Evolutionary conservation across 1,140 invertebrate species (phyloP).

Genomic region (Cotesia glomerata): DNA sequence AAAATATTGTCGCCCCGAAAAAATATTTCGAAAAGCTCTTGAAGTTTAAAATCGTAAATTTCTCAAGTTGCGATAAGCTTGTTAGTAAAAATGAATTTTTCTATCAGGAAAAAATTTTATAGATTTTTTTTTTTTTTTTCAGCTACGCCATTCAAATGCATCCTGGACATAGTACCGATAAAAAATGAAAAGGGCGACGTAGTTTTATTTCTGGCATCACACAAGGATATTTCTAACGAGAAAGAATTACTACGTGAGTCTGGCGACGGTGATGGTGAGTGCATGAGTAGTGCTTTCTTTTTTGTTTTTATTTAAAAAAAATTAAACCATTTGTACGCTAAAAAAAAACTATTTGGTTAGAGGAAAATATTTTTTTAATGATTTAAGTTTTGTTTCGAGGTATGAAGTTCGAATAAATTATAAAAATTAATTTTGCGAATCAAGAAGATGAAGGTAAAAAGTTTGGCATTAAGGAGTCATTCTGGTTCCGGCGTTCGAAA

Average conservation of each 20-base stretch:
- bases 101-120: background rate
- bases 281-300: slow-evolving; percentile 42
- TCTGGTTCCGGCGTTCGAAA: no score
- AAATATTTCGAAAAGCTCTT: no score
- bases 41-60: no score
- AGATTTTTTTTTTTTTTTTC: slow-evolving; percentile 48
- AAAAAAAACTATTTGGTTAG: slow-evolving; percentile 7
- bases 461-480: no score
- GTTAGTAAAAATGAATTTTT: no score
- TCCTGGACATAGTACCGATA: slow-evolving; percentile 97
- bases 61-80: no score
- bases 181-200: slow-evolving; percentile 98
- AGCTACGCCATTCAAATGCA: slow-evolving; percentile 93
- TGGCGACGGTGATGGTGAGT: slow-evolving; percentile 84
- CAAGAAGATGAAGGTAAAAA: no score
- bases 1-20: no score
- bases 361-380: no score
- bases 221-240: slow-evolving; percentile 94
- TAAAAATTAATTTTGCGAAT: no score
- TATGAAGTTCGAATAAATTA: no score
- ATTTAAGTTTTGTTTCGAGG: no score
- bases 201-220: slow-evolving; percentile 93
- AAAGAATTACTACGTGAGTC: slow-evolving; percentile 82
- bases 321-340: slow-evolving; percentile 22
- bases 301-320: slow-evolving; percentile 31